Evolutionary conservation across 92 coral and sea anemone genomes (phyloP), one percentile per base, ranked within the genome.

Genomic region (Paramuricea clavata): DNA sequence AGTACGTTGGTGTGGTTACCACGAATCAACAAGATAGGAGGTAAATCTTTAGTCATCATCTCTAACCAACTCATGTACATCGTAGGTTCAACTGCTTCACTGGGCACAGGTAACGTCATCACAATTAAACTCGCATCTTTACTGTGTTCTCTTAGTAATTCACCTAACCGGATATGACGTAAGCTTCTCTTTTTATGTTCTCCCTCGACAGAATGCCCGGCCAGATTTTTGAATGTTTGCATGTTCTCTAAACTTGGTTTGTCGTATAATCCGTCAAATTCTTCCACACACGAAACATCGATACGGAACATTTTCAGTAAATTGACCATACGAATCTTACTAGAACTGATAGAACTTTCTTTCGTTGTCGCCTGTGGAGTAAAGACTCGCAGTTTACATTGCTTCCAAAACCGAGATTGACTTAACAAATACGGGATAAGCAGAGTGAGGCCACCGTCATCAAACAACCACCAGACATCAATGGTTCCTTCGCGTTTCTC

Each of bases 11-110:
- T 91, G 69, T 97, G 99, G 49, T 97, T 97, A 1, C 99, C 99
- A 59, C 99, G 99, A 44, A 97, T 93, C 89, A 97, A 83, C 83
- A 97, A 71, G 27, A 97, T 93, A 2, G 99, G 99, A 57, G 99
- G 99, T 44, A 95, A 90, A 87, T 92, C 95, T 60, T 94, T 95
- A 11, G 99, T 91, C 89, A 97, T 60, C 62, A 93, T 93, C 59
- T 97, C 99, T 68, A 97, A 81, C 99, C 99, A 97, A 89, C 99
- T 97, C 99, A 97, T 97, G 87, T 97, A 97, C 83, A 97, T 70
- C 78, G 92, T 79, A 4, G 98, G 87, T 43, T 95, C 91, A 91
- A 92, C 95, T 83, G 93, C 88, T 62, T 89, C 95, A 78, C 94
- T 92, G 32, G 99, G 99, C 9, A 97, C 98, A 12, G 99, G 99